phyloP scores from a whole-genome alignment of 1,140 invertebrate species.

The Formica selysi region DNA sequence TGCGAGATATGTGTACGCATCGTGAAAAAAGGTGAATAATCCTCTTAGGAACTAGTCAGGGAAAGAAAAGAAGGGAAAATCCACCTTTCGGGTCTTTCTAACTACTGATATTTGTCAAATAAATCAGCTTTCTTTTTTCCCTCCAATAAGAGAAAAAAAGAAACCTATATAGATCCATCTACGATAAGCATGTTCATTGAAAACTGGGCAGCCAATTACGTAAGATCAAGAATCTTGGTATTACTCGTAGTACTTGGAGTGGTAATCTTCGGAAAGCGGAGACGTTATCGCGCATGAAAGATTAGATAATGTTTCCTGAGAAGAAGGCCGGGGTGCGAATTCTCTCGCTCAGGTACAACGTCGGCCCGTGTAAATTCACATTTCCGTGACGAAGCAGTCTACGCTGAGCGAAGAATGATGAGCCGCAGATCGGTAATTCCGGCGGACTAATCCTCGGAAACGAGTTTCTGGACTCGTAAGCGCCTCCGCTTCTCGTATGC shows the following conservation, averaged over 20 bases:
- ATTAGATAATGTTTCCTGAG: conserved; percentile 53
- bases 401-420: conserved; percentile 46
- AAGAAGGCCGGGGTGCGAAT: conserved; percentile 45
- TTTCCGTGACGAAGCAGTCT: conserved; percentile 60
- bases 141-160: background rate
- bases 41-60: conserved; percentile 2
- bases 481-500: background rate
- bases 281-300: conserved; percentile 13
- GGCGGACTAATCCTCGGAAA: conserved; percentile 64
- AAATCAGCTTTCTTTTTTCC: background rate
- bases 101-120: conserved; percentile 3
- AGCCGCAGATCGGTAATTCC: conserved; percentile 62
- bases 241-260: background rate
- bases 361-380: conserved; percentile 64
- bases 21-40: conserved; percentile 29
- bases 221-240: background rate
- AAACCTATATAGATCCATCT: no score
- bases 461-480: conserved; percentile 48
- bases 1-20: conserved; percentile 41
- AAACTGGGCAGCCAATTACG: background rate
- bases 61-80: background rate
- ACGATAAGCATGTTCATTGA: background rate
- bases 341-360: conserved; percentile 47
- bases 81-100: background rate
- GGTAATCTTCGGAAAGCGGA: background rate